Evolutionary conservation across 2,797 vertebrate genomes (phyloP).

Genomic region (Mormyrus proboscirostris): DNA sequence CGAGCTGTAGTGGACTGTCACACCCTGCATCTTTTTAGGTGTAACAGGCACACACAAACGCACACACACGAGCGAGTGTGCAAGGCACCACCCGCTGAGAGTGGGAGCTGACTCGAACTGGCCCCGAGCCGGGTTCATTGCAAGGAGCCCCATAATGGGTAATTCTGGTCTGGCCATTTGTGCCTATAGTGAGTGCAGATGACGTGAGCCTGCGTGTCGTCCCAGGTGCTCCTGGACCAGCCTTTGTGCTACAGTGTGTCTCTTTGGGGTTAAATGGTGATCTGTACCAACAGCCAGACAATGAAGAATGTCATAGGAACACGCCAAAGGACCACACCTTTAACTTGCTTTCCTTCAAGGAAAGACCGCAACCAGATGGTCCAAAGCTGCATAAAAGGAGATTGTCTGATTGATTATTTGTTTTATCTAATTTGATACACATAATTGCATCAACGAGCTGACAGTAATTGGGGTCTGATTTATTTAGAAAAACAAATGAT

Average conservation of each 20-base stretch:
- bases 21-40: background rate
- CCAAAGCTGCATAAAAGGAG: constrained; percentile 41
- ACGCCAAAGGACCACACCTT: constrained; percentile 22
- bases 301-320: constrained; percentile 34
- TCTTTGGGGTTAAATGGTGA: constrained; percentile 24
- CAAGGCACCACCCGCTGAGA: background rate
- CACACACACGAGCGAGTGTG: background rate
- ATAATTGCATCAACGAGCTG: constrained; percentile 51
- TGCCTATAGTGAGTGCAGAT: background rate
- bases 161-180: background rate
- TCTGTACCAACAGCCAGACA: constrained; percentile 33
- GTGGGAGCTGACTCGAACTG: background rate
- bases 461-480: constrained; percentile 55
- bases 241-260: background rate
- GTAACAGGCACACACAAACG: background rate
- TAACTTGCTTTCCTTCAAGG: background rate
- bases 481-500: constrained; percentile 58
- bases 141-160: background rate
- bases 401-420: constrained; percentile 58
- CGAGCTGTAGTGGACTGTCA: background rate
- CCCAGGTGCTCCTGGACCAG: background rate
- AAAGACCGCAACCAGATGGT: constrained; percentile 53
- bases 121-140: background rate
- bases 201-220: background rate
- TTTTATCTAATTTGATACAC: constrained; percentile 56